Evolutionary conservation across 2,888 invertebrate species (phyloP), one percentile per base, ranked within the genome.

Genomic region (Clepsis dumicolana): DNA sequence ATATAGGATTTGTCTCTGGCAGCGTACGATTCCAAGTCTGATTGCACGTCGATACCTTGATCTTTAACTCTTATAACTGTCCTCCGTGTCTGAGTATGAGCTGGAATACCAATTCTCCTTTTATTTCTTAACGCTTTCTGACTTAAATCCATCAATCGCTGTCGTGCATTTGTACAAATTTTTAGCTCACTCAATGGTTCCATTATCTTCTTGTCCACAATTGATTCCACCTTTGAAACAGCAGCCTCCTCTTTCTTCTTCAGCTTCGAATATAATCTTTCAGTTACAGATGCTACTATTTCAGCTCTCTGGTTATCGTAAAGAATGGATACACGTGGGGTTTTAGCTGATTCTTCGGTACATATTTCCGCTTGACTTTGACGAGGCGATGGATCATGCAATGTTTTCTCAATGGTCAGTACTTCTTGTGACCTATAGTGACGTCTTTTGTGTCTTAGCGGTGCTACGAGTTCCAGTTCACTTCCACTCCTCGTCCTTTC

Each of bases 231-330:
- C 85, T 91, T 82, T 44, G 92, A 75, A 64, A 89, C 76, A 59
- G 84, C 80, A 77, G 81, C 88, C 89, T 88, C 94, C 87, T 90
- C 94, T 89, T 88, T 95, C 88, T 81, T 94, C 84, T 93, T 95
- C 32, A 93, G 74, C 74, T 84, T 95, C 0, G 95, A 94, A 79
- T 96, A 96, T 14, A 96, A 85, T 75, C 96, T 89, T 75, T 95
- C 94, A 2, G 96, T 96, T 2, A 96, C 96, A 0, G 96, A 96
- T 3, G 96, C 96, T 2, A 96, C 95, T 61, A 96, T 96, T 84
- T 96, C 95, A 21, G 96, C 95, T 77, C 96, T 88, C 80, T 95
- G 95, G 50, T 91, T 89, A 64, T 91, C 89, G 71, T 90, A 88
- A 4, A 90, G 80, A 65, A 91, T 85, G 4, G 89, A 80, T 54